Percentiles rank a stretch among this genome's conserved stretches.
Conservation (phyloP, 2,888 invertebrate genomes). For the Microplitis deprimator region DNA sequence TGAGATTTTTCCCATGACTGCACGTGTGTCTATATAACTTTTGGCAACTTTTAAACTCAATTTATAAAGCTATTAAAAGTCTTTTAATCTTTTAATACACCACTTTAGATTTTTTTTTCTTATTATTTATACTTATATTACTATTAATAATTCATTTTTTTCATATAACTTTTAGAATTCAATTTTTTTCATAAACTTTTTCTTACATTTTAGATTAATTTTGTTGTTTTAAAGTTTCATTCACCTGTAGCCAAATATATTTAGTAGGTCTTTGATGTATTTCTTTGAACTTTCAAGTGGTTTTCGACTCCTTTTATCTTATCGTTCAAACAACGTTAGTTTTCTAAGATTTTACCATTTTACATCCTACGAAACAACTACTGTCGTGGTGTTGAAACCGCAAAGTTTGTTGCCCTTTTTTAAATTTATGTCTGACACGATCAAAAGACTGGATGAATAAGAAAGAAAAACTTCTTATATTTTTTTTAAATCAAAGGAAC, state of each 20-base stretch:
- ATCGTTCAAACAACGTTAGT: background rate
- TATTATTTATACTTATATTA: background rate
- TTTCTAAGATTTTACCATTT: background rate
- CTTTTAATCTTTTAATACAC: background rate
- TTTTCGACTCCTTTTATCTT: slow-evolving; percentile 16
- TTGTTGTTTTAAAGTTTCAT: background rate
- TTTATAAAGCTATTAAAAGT: slow-evolving; percentile 29
- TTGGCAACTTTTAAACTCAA: slow-evolving; percentile 32
- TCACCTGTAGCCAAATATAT: background rate
- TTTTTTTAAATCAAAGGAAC: no score
- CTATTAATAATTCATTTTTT: background rate
- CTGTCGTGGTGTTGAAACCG: background rate
- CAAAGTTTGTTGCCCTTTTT: background rate
- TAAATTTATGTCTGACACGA: background rate
- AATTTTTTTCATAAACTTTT: background rate
- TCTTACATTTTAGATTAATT: background rate
- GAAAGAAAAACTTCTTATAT: no score
- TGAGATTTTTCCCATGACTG: background rate
- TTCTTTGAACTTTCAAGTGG: slow-evolving; percentile 36
- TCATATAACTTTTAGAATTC: background rate
- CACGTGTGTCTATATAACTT: slow-evolving; percentile 11
- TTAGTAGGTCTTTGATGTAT: slow-evolving; percentile 6
- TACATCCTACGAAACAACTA: background rate
- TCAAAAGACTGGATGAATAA: background rate
- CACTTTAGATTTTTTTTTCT: slow-evolving; percentile 10